Conservation (phyloP, 2,113 vertebrate genomes). For the Cinclus mexicanus region DNA sequence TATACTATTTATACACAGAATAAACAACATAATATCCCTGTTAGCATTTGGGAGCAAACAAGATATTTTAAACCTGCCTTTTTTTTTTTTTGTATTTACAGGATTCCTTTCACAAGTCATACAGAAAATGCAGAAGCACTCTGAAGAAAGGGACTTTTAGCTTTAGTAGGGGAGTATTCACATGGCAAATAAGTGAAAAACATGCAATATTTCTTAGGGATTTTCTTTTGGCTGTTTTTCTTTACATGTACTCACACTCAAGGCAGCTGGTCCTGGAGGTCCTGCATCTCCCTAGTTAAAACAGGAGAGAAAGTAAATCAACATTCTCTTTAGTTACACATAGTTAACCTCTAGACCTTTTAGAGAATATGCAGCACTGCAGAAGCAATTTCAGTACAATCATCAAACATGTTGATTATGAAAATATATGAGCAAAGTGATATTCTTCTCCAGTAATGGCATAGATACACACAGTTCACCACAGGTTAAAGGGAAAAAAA, state of each 20-base stretch:
- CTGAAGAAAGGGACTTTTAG: not conserved
- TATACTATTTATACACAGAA: not conserved
- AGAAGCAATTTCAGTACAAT: not conserved
- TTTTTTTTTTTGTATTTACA: not conserved
- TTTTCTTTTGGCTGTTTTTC: not conserved
- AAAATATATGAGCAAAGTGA: not conserved
- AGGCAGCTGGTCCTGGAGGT: constrained; percentile 73
- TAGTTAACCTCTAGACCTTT: not conserved
- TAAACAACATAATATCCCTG: not conserved
- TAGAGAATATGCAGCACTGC: not conserved
- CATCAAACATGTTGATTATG: not conserved
- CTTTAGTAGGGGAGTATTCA: not conserved
- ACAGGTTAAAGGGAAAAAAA: not conserved
- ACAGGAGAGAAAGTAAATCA: constrained; percentile 5
- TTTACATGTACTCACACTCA: constrained; percentile 71
- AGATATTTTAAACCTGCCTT: not conserved
- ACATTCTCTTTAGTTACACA: not conserved
- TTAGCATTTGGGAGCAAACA: not conserved
- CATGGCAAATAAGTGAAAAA: not conserved
- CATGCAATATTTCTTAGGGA: not conserved
- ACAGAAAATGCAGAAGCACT: not conserved
- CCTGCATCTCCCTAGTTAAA: constrained; percentile 76
- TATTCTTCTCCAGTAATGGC: not conserved
- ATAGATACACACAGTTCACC: not conserved
- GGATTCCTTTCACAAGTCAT: not conserved